Evolutionary conservation across 1,140 invertebrate genomes (phyloP).

Genomic region (Sweltsa coloradensis): DNA sequence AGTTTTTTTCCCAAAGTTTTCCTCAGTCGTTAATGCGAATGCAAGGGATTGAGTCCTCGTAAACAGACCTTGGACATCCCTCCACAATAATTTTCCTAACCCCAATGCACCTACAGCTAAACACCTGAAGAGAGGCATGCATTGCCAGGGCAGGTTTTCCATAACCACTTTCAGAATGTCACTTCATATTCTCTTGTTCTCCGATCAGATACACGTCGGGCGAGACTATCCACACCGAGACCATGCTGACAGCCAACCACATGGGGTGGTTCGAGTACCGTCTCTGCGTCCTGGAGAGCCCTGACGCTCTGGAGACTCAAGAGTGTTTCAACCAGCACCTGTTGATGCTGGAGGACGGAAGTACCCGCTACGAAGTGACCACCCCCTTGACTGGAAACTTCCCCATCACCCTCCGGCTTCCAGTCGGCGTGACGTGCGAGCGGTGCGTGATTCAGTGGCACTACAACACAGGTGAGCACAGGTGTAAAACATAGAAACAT

Average conservation of each 20-base stretch:
- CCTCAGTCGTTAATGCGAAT: too few relatives aligned
- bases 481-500: too few relatives aligned
- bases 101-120: too few relatives aligned
- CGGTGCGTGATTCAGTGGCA: constrained; percentile 38
- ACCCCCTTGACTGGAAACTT: constrained; percentile 14
- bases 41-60: too few relatives aligned
- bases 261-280: constrained; percentile 27
- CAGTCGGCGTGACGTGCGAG: constrained; percentile 28
- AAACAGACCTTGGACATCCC: too few relatives aligned
- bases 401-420: constrained; percentile 22
- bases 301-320: constrained; percentile 22
- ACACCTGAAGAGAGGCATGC: too few relatives aligned
- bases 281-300: constrained; percentile 25
- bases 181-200: too few relatives aligned
- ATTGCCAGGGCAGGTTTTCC: too few relatives aligned
- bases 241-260: constrained; percentile 28
- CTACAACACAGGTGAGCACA: constrained; percentile 28
- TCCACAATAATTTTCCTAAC: too few relatives aligned
- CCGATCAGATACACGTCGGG: constrained; percentile 10
- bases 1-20: too few relatives aligned
- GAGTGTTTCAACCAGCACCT: constrained; percentile 28
- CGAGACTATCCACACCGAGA: constrained; percentile 17
- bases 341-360: constrained; percentile 23
- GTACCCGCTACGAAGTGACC: constrained; percentile 31
- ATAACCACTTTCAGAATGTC: too few relatives aligned